These are phyloP conservation scores for Caranx ignobilis DNA, from an alignment of 2,113 vertebrate genomes.

Conservation along the genomic window DNA sequence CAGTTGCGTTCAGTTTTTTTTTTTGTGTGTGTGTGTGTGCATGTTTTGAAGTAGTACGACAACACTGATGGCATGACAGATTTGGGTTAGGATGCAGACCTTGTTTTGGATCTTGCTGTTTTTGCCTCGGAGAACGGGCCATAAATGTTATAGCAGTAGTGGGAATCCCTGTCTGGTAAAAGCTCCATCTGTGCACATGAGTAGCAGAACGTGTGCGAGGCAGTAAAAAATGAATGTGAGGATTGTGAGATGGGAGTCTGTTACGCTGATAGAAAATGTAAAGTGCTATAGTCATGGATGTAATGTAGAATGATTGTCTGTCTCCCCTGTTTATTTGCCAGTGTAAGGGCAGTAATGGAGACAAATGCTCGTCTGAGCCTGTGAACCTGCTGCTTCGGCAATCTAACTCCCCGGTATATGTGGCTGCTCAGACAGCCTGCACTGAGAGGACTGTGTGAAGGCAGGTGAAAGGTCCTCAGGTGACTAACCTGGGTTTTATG, in stretches of 20 bases:
- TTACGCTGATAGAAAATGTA: constrained; percentile 79
- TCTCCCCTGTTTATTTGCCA: constrained; percentile 80
- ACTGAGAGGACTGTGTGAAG: constrained; percentile 44
- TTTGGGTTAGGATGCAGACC: constrained; percentile 65
- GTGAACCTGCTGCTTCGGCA: constrained; percentile 56
- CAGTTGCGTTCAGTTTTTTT: constrained; percentile 16
- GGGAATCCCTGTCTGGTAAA: constrained; percentile 67
- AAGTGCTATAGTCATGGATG: constrained; percentile 79
- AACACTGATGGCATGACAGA: constrained; percentile 58
- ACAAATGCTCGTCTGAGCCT: constrained; percentile 76
- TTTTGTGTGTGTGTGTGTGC: not conserved
- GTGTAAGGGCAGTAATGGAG: constrained; percentile 77
- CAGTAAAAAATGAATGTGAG: constrained; percentile 71
- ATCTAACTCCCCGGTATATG: constrained; percentile 30
- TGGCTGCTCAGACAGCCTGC: constrained; percentile 6
- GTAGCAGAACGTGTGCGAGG: constrained; percentile 44
- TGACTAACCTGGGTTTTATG: constrained; percentile 74
- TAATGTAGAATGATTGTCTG: constrained; percentile 82
- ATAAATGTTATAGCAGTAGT: constrained; percentile 57
- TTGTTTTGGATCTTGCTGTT: constrained; percentile 58
- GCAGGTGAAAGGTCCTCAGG: constrained; percentile 73
- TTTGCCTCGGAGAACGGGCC: constrained; percentile 56
- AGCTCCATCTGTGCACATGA: constrained; percentile 66
- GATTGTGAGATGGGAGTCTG: constrained; percentile 72
- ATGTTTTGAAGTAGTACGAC: constrained; percentile 32